These are phyloP conservation scores for Pachycephala philippinensis DNA, from an alignment of 2,113 vertebrate genomes.

Conservation along the genomic window DNA sequence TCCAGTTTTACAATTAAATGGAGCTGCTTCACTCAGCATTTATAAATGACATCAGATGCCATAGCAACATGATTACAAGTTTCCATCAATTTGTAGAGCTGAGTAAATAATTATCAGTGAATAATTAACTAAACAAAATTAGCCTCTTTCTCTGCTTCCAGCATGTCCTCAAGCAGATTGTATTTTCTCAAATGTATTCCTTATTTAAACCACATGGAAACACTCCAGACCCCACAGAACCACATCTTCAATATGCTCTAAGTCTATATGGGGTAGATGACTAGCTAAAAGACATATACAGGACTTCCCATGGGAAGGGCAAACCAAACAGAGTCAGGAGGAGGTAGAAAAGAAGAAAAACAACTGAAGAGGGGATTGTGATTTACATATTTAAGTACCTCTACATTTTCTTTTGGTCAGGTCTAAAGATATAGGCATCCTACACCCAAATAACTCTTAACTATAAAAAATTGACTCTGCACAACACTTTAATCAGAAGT, in stretches of 20 bases:
- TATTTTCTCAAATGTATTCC: constrained; percentile 59
- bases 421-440: background rate
- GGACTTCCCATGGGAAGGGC: background rate
- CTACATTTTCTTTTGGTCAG: background rate
- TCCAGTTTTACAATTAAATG: constrained; percentile 44
- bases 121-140: constrained; percentile 66
- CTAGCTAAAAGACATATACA: background rate
- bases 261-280: background rate
- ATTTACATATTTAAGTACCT: background rate
- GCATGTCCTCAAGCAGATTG: constrained; percentile 52
- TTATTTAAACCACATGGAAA: constrained; percentile 60
- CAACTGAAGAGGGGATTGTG: background rate
- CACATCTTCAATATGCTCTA: background rate
- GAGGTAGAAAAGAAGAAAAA: rapidly evolving
- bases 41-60: constrained; percentile 48
- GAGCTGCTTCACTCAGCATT: constrained; percentile 35
- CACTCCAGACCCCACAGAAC: constrained; percentile 49
- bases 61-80: constrained; percentile 63
- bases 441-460: background rate
- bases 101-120: constrained; percentile 66
- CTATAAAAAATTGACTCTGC: background rate
- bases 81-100: constrained; percentile 59
- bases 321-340: background rate
- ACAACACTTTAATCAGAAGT: background rate
- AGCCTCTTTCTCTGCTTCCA: constrained; percentile 56